Evolutionary conservation across 2,888 invertebrate genomes (phyloP), one percentile per base, ranked within the genome.

Genomic region (Oasisia sp.): DNA sequence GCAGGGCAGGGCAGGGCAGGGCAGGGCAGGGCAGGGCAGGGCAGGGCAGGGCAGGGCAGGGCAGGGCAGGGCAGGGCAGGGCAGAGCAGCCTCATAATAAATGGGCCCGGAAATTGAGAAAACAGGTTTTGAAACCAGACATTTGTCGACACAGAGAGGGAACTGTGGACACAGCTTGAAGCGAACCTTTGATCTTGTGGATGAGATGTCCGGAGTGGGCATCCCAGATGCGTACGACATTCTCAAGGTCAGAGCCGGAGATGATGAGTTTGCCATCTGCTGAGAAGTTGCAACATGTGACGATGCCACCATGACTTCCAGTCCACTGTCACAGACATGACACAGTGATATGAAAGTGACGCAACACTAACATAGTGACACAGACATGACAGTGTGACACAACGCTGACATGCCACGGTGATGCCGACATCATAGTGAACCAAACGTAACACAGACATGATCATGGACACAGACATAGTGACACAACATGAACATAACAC

Each of bases 201-300:
- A 96, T 93, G 11, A 95, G 91, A 89, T 95, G 94, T 32, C 96
- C 96, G 89, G 94, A 94, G 45, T 93, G 93, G 8, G 94, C 92
- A 92, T 96, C 96, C 95, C 95, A 95, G 7, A 96, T 93, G 92
- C 94, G 95, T 27, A 96, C 93, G 32, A 94, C 93, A 91, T 95
- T 94, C 93, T 95, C 95, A 32, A 95, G 93, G 93, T 96, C 96
- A 14, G 96, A 95, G 0, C 95, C 95, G 3, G 95, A 94, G 14
- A 95, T 95, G 14, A 95, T 94, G 74, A 94, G 92, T 89, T 94
- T 95, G 3, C 95, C 96, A 93, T 95, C 94, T 91, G 94, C 94
- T 12, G 96, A 96, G 89, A 96, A 94, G 90, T 94, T 94, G 93
- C 96, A 96, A 92, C 95, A 95, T 11, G 95, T 96, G 32, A 95